Evolutionary conservation across 2,113 vertebrate genomes (phyloP), one percentile per base, ranked within the genome.

Genomic region (Cavia aperea): DNA sequence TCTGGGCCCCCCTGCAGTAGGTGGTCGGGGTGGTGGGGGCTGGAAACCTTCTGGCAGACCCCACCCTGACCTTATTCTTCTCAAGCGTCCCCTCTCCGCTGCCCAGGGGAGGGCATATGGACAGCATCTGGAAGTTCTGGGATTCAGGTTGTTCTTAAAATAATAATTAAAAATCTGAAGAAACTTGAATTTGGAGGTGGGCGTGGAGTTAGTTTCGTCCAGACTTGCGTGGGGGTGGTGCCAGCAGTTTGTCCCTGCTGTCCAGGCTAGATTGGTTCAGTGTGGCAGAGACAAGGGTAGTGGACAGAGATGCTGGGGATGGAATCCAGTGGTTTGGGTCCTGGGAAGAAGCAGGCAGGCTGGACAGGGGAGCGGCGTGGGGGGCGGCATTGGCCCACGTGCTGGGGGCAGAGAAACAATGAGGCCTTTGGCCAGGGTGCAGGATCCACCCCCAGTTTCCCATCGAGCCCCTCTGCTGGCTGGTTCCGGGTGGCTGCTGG

Each of bases 111-210:
- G 94, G 93, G 92, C 72, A 26, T 81, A 91, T 88, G 82, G 95
- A 96, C 93, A 95, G 82, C 95, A 82, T 96, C 91, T 95, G 93
- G 73, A 95, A 95, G 95, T 96, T 96, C 43, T 95, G 92, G 96
- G 96, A 94, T 97, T 96, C 96, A 96, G 95, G 96, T 96, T 96
- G 95, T 96, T 96, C 88, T 96, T 95, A 95, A 96, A 96, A 93
- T 96, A 96, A 96, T 96, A 97, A 96, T 96, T 95, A 97, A 97
- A 95, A 96, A 36, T 95, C 95, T n/a, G 94, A 96, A 96, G 96
- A 96, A 93, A 96, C 96, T 96, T 96, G 96, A 96, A 95, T 85
- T 66, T 93, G 85, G 95, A 95, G 85, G 88, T 89, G 93, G 89
- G 49, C 85, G 90, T 94, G 89, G 90, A 11, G 9, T 92, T 92